Evolutionary conservation across 2,113 vertebrate genomes (phyloP), one percentile per base, ranked within the genome.

Genomic region (Platanista minor): DNA sequence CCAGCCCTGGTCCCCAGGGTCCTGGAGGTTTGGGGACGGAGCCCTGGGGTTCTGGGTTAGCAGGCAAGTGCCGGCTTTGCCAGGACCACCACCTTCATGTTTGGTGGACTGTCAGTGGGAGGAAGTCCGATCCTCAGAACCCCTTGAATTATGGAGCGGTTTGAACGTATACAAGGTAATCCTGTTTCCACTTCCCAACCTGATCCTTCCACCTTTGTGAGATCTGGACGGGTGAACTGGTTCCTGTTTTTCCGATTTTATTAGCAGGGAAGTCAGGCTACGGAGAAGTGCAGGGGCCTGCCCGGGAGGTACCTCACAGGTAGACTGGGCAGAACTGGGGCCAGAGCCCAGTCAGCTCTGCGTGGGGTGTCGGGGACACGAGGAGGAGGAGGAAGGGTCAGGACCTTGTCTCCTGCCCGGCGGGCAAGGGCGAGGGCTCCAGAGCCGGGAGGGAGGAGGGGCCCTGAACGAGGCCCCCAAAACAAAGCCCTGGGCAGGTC

Each of bases 61-160:
- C 12, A 46, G 49, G 15, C 54, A 11, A 1, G 29, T 17, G 13
- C 12, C 3, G 5, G 39, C 49, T 14, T 14, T 1, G 8, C 62
- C 2, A 6, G 46, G 17, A 25, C 21, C 5, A 0, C 43, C 0
- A 0, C 17, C 0, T 4, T 36, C 36, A 1, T 13, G 31, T 33
- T 17, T 10, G 5, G 11, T 15, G 33, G n/a, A 5, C 49, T 41
- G 41, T 74, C 1, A 0, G 12, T 27, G 57, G n/a, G 3, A 69
- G 27, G 41, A 8, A 0, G 20, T 15, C 15, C 41, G 2, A 5
- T 2, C 90, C 36, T 4, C 6, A 0, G 61, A 1, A 23, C 39
- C 11, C 4, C 80, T 49, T n/a, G 23, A 54, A 17, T 27, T 39
- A 61, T 1, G 49, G 6, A 25, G 8, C 88, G 20, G 49, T 49